A percentile compares a stretch with the other conserved stretches of the same genome.
phyloP scores from a whole-genome alignment of 2,888 invertebrate species.

The Drosophila gaucha region DNA sequence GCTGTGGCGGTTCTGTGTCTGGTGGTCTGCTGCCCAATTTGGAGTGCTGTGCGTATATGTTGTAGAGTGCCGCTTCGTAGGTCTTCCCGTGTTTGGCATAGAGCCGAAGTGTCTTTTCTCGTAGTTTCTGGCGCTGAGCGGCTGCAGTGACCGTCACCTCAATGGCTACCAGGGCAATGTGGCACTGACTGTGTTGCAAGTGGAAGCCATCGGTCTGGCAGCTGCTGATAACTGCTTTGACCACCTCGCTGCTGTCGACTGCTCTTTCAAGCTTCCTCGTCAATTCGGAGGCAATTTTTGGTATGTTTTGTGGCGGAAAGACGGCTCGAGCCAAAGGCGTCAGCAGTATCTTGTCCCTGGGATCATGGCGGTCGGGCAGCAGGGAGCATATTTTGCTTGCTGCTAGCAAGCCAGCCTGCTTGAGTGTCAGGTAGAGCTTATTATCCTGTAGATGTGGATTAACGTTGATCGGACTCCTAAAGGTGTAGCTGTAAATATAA shows the following conservation, averaged over 20 bases:
- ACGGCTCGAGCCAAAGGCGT: conserved; percentile 58
- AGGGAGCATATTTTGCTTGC: conserved; percentile 34
- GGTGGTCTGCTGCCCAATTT: conserved; percentile 19
- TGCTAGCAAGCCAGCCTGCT: conserved; percentile 62
- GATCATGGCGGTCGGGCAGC: conserved; percentile 23
- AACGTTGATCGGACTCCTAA: conserved; percentile 40
- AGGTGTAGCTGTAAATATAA: conserved; percentile 47
- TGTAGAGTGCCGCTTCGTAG: conserved; percentile 31
- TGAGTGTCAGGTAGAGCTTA: conserved; percentile 56
- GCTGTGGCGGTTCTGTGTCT: conserved; percentile 6
- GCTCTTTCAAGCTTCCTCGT: neutral
- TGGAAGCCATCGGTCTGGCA: conserved; percentile 65
- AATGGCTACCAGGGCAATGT: conserved; percentile 57
- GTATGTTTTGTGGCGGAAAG: conserved; percentile 47
- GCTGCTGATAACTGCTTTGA: conserved; percentile 58
- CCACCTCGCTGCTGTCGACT: conserved; percentile 36
- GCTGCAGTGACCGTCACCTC: conserved; percentile 25
- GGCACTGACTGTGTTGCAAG: conserved; percentile 48
- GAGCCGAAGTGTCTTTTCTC: conserved; percentile 24
- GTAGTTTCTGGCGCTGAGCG: conserved; percentile 34
- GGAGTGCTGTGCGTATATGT: conserved; percentile 42
- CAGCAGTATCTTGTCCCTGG: conserved; percentile 44
- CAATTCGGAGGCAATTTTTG: conserved; percentile 43
- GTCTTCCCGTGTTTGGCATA: conserved; percentile 49
- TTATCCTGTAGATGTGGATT: conserved; percentile 47